Evolutionary conservation across 2,113 vertebrate species (phyloP).

Genomic region (Raja brachyura): DNA sequence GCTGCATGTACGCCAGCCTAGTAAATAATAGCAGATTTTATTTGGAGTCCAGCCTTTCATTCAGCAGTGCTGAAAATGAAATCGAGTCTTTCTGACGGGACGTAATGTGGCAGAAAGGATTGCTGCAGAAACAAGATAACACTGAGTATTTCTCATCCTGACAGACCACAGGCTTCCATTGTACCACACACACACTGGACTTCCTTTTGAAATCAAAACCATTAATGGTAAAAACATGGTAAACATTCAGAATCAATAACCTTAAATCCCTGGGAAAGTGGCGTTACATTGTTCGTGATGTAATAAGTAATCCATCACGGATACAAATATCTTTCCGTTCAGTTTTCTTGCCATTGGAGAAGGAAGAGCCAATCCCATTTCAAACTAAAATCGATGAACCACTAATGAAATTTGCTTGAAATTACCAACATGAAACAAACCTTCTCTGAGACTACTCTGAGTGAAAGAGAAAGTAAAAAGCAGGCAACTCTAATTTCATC

Average conservation of each 20-base stretch:
- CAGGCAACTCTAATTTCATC: not conserved
- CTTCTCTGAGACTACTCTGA: not conserved
- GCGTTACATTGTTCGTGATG: not conserved
- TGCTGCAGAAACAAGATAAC: conserved; percentile 1
- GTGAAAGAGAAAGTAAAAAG: not conserved
- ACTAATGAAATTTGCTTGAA: not conserved
- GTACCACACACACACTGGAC: not conserved
- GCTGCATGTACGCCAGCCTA: not conserved
- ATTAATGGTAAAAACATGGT: not conserved
- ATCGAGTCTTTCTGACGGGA: not conserved
- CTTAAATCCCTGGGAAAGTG: conserved; percentile 19
- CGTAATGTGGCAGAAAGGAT: not conserved
- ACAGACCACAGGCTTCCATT: not conserved
- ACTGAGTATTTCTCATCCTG: conserved; percentile 31
- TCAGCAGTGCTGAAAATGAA: not conserved
- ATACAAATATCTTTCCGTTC: not conserved
- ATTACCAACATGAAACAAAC: not conserved
- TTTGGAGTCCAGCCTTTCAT: not conserved
- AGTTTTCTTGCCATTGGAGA: not conserved
- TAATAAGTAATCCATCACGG: conserved; percentile 13
- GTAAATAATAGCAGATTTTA: not conserved
- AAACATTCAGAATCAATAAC: conserved; percentile 35
- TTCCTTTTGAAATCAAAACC: not conserved
- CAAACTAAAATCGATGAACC: not conserved
- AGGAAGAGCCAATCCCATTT: not conserved